Evolutionary conservation across 2,797 vertebrate genomes (phyloP).

Genomic region (Chelmon rostratus): DNA sequence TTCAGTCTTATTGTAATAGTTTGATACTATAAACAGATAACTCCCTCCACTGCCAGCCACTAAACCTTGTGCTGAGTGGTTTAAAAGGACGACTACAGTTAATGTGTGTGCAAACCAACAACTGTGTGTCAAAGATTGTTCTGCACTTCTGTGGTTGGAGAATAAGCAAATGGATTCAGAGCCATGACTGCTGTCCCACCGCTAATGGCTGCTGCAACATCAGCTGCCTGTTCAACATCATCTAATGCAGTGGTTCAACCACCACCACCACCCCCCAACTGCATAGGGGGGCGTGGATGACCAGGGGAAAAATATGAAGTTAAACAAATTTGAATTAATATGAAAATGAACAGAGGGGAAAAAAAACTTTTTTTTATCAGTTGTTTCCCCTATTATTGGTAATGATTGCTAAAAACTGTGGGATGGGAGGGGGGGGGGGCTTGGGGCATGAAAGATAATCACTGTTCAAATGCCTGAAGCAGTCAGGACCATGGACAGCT

Average conservation of each 20-base stretch:
- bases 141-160: conserved; percentile 32
- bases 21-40: conserved; percentile 20
- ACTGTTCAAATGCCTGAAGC: neutral
- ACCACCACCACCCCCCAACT: no score
- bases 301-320: no score
- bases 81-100: neutral
- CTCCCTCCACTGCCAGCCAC: neutral
- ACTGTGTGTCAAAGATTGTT: conserved; percentile 3
- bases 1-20: conserved; percentile 17
- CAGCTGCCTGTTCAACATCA: conserved; percentile 35
- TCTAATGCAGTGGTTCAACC: conserved; percentile 2
- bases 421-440: no score
- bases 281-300: no score
- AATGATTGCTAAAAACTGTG: no score
- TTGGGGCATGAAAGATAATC: no score
- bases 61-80: conserved; percentile 14
- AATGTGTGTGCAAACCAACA: neutral
- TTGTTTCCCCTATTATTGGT: no score
- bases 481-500: conserved; percentile 64
- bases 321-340: no score
- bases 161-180: conserved; percentile 43
- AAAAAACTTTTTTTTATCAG: no score
- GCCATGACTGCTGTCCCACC: conserved; percentile 26
- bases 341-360: no score
- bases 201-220: conserved; percentile 41